phyloP scores from a whole-genome alignment of 2,113 vertebrate species.

The Todiramphus saurophagus region DNA sequence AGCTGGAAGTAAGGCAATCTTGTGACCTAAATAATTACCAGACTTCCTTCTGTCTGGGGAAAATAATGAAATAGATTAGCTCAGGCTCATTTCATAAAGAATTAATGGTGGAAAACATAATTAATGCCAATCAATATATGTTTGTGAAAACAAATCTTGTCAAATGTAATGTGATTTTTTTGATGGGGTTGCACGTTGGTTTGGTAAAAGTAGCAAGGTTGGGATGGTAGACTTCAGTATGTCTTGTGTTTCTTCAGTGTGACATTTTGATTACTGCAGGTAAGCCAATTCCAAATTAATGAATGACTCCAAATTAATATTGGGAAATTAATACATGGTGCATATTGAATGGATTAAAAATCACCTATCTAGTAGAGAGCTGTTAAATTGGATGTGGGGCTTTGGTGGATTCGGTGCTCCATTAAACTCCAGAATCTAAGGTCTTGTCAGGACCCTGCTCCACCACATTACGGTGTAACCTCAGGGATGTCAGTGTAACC shows the following conservation, averaged over 20 bases:
- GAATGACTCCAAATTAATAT: background rate
- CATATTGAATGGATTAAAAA: background rate
- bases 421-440: background rate
- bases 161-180: slow-evolving; percentile 8
- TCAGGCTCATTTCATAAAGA: slow-evolving; percentile 53
- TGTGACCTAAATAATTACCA: slow-evolving; percentile 56
- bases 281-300: background rate
- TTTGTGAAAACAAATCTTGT: slow-evolving; percentile 44
- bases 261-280: background rate
- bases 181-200: background rate
- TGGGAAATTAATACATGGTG: background rate
- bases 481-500: no score
- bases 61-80: slow-evolving; percentile 46
- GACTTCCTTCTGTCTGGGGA: slow-evolving; percentile 38
- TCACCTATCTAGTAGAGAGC: background rate
- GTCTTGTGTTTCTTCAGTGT: background rate
- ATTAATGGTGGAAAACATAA: slow-evolving; percentile 53
- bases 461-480: accelerated
- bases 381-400: background rate
- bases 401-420: background rate
- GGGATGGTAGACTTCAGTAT: background rate
- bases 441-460: background rate
- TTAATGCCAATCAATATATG: slow-evolving; percentile 39
- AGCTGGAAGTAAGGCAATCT: slow-evolving; percentile 25
- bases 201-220: slow-evolving; percentile 4